phyloP scores from a whole-genome alignment of 2,888 invertebrate species.

The Tetropium fuscum region DNA sequence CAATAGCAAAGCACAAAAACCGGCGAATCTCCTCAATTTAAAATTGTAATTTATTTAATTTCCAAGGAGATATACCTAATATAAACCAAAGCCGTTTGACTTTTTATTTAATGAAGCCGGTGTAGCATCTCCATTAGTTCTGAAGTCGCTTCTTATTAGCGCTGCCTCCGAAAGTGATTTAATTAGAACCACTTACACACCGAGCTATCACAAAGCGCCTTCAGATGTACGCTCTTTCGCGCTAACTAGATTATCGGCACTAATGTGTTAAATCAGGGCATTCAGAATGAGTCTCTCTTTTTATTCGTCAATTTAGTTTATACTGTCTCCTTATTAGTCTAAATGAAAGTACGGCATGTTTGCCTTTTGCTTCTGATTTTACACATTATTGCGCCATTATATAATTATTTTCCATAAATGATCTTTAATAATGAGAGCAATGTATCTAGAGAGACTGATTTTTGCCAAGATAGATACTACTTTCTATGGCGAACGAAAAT shows the following conservation, averaged over 20 bases:
- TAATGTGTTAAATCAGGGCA: conserved; percentile 39
- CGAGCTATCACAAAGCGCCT: conserved; percentile 54
- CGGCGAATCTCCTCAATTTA: not conserved
- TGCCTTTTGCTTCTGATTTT: too few species aligned
- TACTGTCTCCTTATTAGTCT: not conserved
- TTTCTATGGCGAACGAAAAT: too few species aligned
- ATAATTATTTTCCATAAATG: too few species aligned
- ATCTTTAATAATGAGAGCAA: too few species aligned
- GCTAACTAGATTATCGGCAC: conserved; percentile 41
- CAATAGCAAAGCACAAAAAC: not conserved
- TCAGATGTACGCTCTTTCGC: conserved; percentile 46
- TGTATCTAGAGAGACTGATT: too few species aligned
- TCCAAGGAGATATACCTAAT: conserved; percentile 8
- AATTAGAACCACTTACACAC: conserved; percentile 57
- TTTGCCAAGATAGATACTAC: too few species aligned
- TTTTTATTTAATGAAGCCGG: conserved; percentile 22
- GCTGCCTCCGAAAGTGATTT: conserved; percentile 52
- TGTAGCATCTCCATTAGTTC: conserved; percentile 50
- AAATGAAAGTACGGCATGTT: conserved; percentile 1
- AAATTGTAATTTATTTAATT: conserved; percentile 3
- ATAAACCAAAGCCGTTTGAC: conserved; percentile 9
- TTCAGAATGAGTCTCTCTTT: conserved; percentile 24
- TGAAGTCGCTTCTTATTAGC: conserved; percentile 50
- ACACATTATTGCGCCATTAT: too few species aligned
- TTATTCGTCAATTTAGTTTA: conserved; percentile 21